Evolutionary conservation across 1,140 invertebrate genomes (phyloP).

Genomic region (Lordiphosa clarofinis): DNA sequence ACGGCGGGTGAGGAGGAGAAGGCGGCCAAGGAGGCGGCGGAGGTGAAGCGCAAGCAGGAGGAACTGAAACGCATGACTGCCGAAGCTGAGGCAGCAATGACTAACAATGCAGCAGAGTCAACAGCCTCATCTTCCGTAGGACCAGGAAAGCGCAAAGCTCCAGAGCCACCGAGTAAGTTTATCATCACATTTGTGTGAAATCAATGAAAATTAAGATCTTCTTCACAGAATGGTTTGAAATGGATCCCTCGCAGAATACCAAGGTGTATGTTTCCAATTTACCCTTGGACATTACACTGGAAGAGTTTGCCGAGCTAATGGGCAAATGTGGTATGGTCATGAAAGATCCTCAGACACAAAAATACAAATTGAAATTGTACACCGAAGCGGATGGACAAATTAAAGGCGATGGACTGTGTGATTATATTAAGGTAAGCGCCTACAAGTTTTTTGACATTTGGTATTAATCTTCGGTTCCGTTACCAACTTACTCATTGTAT

Average conservation of each 20-base stretch:
- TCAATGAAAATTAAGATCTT: too few species aligned
- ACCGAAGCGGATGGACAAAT: conserved; percentile 89
- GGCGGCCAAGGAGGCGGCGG: conserved; percentile 53
- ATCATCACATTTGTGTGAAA: not conserved
- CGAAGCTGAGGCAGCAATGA: conserved; percentile 66
- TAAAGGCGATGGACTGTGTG: conserved; percentile 98
- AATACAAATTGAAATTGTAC: conserved; percentile 98
- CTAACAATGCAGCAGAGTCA: conserved; percentile 38
- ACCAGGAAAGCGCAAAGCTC: conserved; percentile 79
- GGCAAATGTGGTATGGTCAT: conserved; percentile 97
- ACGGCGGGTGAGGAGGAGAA: conserved; percentile 58
- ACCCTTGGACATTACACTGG: conserved; percentile 92
- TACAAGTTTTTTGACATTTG: too few species aligned
- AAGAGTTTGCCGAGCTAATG: conserved; percentile 95
- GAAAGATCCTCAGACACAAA: conserved; percentile 89
- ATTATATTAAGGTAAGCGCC: conserved; percentile 91
- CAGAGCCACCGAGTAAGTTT: conserved; percentile 79
- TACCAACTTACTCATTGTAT: too few species aligned
- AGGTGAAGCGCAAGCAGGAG: conserved; percentile 53
- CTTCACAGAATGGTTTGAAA: conserved; percentile 92
- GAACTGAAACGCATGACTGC: conserved; percentile 65
- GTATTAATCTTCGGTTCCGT: too few species aligned
- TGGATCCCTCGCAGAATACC: conserved; percentile 95
- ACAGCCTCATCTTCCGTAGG: conserved; percentile 15
- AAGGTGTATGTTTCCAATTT: conserved; percentile 98